Evolutionary conservation across 2,797 vertebrate species (phyloP).

Genomic region (Eidolon dupreanum): DNA sequence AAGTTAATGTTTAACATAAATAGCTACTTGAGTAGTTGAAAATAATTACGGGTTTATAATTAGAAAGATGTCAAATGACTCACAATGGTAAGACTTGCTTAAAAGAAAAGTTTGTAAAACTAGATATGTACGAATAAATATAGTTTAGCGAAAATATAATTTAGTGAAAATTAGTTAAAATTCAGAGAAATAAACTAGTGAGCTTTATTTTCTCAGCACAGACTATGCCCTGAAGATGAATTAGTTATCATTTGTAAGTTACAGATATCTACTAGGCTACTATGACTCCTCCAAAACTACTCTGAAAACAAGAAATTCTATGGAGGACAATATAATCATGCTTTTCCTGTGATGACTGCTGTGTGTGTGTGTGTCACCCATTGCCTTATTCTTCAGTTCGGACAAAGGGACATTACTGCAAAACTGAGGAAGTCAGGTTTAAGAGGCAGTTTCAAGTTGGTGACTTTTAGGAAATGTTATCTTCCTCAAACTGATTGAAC

Average conservation of each 20-base stretch:
- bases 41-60: conserved; percentile 20
- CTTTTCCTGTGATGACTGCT: neutral
- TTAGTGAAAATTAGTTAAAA: conserved; percentile 31
- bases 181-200: conserved; percentile 22
- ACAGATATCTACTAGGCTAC: conserved; percentile 2
- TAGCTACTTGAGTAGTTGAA: conserved; percentile 38
- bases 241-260: conserved; percentile 46
- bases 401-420: neutral
- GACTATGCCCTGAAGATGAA: conserved; percentile 9
- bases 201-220: conserved; percentile 20
- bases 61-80: conserved; percentile 48
- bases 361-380: neutral
- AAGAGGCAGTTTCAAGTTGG: neutral
- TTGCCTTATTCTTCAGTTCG: neutral
- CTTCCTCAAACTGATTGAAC: neutral
- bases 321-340: neutral
- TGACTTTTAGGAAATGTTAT: conserved; percentile 33
- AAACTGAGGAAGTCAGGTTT: neutral
- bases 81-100: conserved; percentile 27
- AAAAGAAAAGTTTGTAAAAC: conserved; percentile 3
- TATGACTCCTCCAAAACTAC: conserved; percentile 47
- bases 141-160: conserved; percentile 39
- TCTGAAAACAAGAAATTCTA: conserved; percentile 40
- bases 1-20: conserved; percentile 36
- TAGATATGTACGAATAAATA: conserved; percentile 17